phyloP scores from a whole-genome alignment of 1,140 invertebrate species.

The Lepidotrigona ventralis region DNA sequence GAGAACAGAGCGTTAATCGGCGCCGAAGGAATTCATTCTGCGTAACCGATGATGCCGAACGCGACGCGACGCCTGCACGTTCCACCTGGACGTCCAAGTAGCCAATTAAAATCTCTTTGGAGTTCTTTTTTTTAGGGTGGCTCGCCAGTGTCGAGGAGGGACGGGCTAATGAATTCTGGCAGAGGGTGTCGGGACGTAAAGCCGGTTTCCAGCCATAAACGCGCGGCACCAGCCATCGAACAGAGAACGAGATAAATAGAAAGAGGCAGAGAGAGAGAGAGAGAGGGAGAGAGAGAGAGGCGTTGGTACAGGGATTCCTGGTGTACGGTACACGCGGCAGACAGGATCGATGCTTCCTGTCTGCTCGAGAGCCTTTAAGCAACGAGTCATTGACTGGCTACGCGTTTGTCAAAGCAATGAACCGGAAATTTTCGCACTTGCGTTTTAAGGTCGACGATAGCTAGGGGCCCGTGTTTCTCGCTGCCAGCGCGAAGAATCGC shows the following conservation, averaged over 20 bases:
- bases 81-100: conserved; percentile 47
- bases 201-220: conserved; percentile 56
- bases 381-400: conserved; percentile 51
- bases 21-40: conserved; percentile 5
- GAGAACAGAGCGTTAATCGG: neutral
- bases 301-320: conserved; percentile 53
- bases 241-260: neutral
- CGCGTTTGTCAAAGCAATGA: conserved; percentile 47
- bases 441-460: conserved; percentile 28
- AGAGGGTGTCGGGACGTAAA: conserved; percentile 62
- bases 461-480: neutral
- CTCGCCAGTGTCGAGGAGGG: conserved; percentile 23
- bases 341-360: conserved; percentile 67
- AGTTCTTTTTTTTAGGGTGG: conserved; percentile 59
- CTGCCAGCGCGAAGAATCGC: neutral
- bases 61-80: conserved; percentile 44
- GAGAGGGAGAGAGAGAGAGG: neutral
- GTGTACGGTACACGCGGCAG: conserved; percentile 55
- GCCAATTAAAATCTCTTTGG: conserved; percentile 69
- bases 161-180: conserved; percentile 63
- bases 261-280: neutral
- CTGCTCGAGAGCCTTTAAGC: conserved; percentile 56
- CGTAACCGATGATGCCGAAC: conserved; percentile 28
- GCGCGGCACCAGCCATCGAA: conserved; percentile 41
- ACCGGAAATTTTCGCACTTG: conserved; percentile 45